phyloP scores from a whole-genome alignment of 2,888 invertebrate species.

The Lepidocyrtinus sp. region DNA sequence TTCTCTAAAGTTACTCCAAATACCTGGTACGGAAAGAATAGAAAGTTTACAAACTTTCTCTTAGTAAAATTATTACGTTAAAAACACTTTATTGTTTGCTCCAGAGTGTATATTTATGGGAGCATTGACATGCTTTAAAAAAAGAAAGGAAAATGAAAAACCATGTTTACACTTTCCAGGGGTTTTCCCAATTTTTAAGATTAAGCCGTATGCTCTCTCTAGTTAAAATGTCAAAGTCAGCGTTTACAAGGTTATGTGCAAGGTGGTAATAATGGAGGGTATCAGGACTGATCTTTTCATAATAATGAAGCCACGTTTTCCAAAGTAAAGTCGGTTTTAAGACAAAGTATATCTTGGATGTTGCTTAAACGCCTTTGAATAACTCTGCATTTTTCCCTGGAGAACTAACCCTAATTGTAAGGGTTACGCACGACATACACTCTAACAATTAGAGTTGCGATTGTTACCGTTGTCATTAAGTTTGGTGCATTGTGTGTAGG shows the following conservation, averaged over 20 bases:
- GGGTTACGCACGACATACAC: too few relatives aligned
- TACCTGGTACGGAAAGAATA: neutral
- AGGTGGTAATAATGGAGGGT: constrained; percentile 45
- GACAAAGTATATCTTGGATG: too few relatives aligned
- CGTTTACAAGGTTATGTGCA: constrained; percentile 51
- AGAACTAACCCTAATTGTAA: too few relatives aligned
- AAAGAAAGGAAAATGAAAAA: neutral
- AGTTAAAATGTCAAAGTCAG: constrained; percentile 50
- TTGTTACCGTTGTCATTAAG: neutral
- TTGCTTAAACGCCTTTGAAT: too few relatives aligned
- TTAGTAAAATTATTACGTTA: neutral
- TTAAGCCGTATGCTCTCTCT: neutral
- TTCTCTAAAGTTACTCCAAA: constrained; percentile 3
- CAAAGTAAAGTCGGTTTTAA: too few relatives aligned
- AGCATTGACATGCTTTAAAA: neutral
- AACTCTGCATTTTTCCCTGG: too few relatives aligned
- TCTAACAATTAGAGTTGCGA: too few relatives aligned
- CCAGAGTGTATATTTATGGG: neutral
- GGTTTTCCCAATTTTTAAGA: too few relatives aligned
- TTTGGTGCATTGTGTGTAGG: neutral
- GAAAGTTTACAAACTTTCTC: constrained; percentile 22
- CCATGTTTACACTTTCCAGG: neutral
- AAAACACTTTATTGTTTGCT: neutral
- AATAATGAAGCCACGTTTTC: too few relatives aligned
- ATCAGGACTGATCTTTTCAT: too few relatives aligned